Evolutionary conservation across 2,113 vertebrate species (phyloP).

Genomic region (Murina feae): DNA sequence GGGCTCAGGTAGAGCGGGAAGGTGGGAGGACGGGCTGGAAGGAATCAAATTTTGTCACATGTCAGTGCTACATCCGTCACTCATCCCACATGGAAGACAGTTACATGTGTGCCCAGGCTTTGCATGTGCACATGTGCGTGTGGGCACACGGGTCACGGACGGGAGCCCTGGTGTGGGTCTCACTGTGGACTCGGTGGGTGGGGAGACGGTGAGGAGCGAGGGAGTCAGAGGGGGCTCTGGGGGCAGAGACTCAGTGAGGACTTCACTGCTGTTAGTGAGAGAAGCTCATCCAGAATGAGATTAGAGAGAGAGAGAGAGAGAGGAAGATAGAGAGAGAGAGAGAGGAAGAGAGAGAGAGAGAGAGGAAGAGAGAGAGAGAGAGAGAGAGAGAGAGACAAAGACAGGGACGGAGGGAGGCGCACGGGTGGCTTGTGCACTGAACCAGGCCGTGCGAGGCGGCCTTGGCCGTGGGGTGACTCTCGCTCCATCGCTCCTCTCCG

Average conservation of each 20-base stretch:
- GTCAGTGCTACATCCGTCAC: not conserved
- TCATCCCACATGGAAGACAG: not conserved
- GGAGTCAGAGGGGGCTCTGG: not conserved
- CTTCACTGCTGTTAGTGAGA: not conserved
- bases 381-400: accelerated
- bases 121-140: not conserved
- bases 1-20: not conserved
- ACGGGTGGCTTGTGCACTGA: accelerated
- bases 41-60: not conserved
- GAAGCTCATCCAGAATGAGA: not conserved
- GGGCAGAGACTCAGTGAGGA: not conserved
- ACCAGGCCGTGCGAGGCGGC: too few relatives aligned
- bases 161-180: too few relatives aligned
- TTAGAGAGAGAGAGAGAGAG: not conserved
- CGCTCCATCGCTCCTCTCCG: not conserved
- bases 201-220: not conserved
- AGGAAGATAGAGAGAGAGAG: accelerated
- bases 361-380: accelerated
- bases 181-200: too few relatives aligned
- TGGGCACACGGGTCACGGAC: not conserved
- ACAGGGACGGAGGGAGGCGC: accelerated
- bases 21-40: not conserved
- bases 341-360: too few relatives aligned
- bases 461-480: not conserved
- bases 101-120: accelerated